Evolutionary conservation across 1,140 invertebrate species (phyloP).

Genomic region (Heliconius congener): DNA sequence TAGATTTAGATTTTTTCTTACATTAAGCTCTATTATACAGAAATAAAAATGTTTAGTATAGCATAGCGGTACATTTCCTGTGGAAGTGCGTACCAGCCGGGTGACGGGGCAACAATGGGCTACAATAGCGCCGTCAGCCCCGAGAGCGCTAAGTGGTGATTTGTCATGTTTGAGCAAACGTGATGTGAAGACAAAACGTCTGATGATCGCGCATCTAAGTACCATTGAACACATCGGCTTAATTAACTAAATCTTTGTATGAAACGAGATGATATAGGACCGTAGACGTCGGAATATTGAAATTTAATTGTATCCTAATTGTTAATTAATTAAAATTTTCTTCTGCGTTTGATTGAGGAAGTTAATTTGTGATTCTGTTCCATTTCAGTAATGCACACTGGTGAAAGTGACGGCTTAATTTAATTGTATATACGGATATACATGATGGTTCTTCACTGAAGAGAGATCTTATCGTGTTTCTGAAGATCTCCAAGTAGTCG

Average conservation of each 20-base stretch:
- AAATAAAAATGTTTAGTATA: background rate
- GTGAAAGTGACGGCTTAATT: background rate
- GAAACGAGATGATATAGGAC: background rate
- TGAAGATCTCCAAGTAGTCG: background rate
- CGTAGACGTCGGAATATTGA: background rate
- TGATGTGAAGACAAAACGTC: conserved; percentile 17
- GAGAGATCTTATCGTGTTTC: too few species aligned
- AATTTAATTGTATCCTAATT: background rate
- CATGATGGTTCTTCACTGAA: background rate
- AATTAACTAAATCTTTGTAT: conserved; percentile 9
- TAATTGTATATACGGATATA: background rate
- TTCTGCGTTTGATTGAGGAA: background rate
- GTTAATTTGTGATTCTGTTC: background rate
- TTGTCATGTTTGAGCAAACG: conserved; percentile 25
- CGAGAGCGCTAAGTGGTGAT: conserved; percentile 23
- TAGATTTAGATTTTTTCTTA: too few species aligned
- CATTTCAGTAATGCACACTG: background rate
- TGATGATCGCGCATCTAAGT: conserved; percentile 13
- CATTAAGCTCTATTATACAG: too few species aligned
- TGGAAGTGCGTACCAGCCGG: conserved; percentile 11
- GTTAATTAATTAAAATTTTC: background rate
- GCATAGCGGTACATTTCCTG: background rate
- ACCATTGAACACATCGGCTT: background rate
- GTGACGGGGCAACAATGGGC: conserved; percentile 35
- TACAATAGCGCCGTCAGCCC: conserved; percentile 28